phyloP scores from a whole-genome alignment of 2,113 vertebrate species.

The Anas platyrhynchos region DNA sequence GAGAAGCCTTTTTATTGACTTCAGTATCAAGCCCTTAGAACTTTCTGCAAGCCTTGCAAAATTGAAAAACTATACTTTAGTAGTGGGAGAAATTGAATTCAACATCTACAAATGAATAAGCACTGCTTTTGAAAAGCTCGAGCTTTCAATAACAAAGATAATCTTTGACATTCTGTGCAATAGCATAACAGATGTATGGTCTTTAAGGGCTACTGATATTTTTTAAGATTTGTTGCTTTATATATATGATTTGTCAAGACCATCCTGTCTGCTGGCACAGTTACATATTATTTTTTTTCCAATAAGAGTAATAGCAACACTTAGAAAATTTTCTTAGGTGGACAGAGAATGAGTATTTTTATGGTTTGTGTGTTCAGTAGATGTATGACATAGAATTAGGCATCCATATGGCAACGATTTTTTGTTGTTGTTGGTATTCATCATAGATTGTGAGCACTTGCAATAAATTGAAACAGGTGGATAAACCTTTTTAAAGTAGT shows the following conservation, averaged over 20 bases:
- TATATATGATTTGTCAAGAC: background rate
- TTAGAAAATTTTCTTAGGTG: constrained; percentile 1
- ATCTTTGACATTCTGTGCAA: background rate
- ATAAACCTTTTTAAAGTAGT: constrained; percentile 45
- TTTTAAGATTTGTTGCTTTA: background rate
- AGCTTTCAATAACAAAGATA: background rate
- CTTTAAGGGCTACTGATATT: background rate
- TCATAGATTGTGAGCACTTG: background rate
- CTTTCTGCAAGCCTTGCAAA: background rate
- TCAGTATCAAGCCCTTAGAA: background rate
- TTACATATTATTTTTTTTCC: background rate
- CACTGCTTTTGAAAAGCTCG: background rate
- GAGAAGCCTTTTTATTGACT: background rate
- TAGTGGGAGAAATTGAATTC: background rate
- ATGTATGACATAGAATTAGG: background rate
- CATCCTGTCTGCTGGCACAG: background rate
- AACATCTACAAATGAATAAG: background rate
- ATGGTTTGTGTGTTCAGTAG: background rate
- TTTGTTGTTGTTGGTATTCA: background rate
- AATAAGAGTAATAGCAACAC: background rate
- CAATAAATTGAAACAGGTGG: constrained; percentile 35
- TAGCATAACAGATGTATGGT: background rate
- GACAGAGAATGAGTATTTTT: background rate
- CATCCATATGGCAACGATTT: background rate
- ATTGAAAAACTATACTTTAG: background rate